Evolutionary conservation across 2,797 vertebrate genomes (phyloP), one percentile per base, ranked within the genome.

Genomic region (Gallirallus australis): DNA sequence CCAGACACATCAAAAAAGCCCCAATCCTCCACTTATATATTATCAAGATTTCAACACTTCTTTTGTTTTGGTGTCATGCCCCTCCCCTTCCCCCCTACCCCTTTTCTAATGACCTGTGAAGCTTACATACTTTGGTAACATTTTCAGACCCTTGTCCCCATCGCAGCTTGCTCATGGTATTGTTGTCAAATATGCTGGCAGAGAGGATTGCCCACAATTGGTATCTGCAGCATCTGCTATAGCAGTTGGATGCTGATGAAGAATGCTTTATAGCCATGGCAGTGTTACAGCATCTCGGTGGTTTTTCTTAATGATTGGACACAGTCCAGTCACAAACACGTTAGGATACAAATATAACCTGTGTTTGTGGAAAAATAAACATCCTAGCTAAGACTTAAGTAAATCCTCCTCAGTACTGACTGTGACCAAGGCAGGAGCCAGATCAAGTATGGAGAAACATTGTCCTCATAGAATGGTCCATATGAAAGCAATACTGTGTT

Each of bases 81-180:
- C 16, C 6, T 7, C 4, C 2, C 1, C 6, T 1, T 17, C 1
- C 2, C 6, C 1, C 15, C 3, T 45, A 8, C 7, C n/a, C 1
- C 2, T 27, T 52, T 68, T 81, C 86, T 92, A 93, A 76, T 61
- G 82, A 89, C 84, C 77, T 64, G 64, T 75, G 76, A 89, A 86
- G 45, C 85, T 93, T 92, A 69, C 37, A 8, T 71, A 33, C 54
- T 96, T 94, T 80, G 70, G 81, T 95, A 13, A 48, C 31, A 2
- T 73, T 65, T 66, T 54, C 66, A 82, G 66, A 54, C 28, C 61
- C 37, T 66, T 45, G 59, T 30, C 52, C 91, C 68, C 8, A 10
- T 2, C 53, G 61, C 59, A 72, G 8, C 54, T 82, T 45, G 39
- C 45, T 86, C 2, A 0, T 52, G 20, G 42, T 52, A 30, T 47